Base-by-base conservation (phyloP, 2,113 vertebrate species). In the Dolichallabes microphthalmus region DNA sequence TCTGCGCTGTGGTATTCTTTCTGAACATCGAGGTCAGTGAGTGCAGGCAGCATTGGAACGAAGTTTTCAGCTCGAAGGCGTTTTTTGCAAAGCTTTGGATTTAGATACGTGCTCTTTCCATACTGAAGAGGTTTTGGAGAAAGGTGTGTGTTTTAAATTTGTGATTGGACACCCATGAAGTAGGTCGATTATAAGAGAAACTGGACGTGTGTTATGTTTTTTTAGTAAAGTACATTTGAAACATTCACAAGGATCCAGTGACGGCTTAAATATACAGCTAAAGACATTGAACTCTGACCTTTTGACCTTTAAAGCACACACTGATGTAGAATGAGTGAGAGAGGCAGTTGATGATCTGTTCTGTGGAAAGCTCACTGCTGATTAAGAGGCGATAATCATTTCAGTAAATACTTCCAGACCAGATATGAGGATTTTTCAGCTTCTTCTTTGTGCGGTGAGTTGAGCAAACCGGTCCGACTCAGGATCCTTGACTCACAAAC, bases 251-350 rank as follows among this genome's bases (percentile, higher is more conserved):
- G 19, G 39, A 71, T 76, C 82, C 53, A 35, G 5, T 66, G 17
- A 55, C 1, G 32, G 74, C 39, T 84, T 53, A 66, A 84, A 78
- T 78, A 58, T 78, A 57, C 45, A 11, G 39, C 19, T 45, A 19
- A 64, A 76, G 73, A 76, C 58, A 55, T 27, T 66, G 60, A 55
- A 77, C 60, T 52, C 13, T 64, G 83, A 77, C 71, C 6, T 63
- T 17, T 22, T 50, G 57, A 22, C 55, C 5, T 55, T n/a, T 57
- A 17, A 9, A 73, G 69, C 32, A 50, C 71, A n/a, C 12, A 12
- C 35, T 14, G 2, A 17, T 14, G 9, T 7, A 76, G 74, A 57
- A 20, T 4, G 27, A 32, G 76, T 35, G 76, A 32, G 27, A 25
- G 22, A 78, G 53, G 10, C 55, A 58, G 76, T 30, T 32, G 27